Evolutionary conservation across 2,797 vertebrate species (phyloP).

Genomic region (Thalassophryne amazonica): DNA sequence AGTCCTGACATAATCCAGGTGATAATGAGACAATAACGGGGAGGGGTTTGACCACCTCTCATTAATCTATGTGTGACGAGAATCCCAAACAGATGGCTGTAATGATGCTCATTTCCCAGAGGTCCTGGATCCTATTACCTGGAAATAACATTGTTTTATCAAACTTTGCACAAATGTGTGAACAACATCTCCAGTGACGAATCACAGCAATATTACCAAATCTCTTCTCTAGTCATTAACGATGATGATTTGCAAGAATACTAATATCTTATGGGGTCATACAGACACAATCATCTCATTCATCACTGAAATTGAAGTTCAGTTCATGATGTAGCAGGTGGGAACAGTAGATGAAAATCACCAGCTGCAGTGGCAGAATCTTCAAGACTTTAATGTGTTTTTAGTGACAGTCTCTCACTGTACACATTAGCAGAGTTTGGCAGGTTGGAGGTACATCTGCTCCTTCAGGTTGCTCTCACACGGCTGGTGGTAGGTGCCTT

Average conservation of each 20-base stretch:
- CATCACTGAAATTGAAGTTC: background rate
- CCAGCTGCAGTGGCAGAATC: background rate
- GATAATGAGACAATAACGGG: slow-evolving; percentile 46
- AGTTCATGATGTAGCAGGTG: background rate
- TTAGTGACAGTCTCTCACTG: too few relatives aligned
- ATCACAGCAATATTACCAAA: slow-evolving; percentile 3
- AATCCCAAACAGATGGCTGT: slow-evolving; percentile 40
- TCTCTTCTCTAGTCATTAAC: background rate
- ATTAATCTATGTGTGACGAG: slow-evolving; percentile 46
- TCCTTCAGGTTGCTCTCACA: background rate
- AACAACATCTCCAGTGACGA: slow-evolving; percentile 10
- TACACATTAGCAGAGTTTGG: too few relatives aligned
- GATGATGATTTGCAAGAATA: too few relatives aligned
- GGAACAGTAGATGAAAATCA: background rate
- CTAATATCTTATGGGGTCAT: too few relatives aligned
- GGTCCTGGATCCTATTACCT: slow-evolving; percentile 36
- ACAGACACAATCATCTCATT: too few relatives aligned
- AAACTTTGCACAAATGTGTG: slow-evolving; percentile 9
- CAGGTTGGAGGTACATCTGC: background rate
- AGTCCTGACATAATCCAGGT: background rate
- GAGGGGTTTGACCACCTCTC: slow-evolving; percentile 28
- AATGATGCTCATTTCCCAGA: slow-evolving; percentile 56
- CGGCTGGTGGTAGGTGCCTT: background rate
- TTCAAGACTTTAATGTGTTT: too few relatives aligned
- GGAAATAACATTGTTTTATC: slow-evolving; percentile 34